Conservation (phyloP, 2,888 invertebrate species). For the Pocota personata region DNA sequence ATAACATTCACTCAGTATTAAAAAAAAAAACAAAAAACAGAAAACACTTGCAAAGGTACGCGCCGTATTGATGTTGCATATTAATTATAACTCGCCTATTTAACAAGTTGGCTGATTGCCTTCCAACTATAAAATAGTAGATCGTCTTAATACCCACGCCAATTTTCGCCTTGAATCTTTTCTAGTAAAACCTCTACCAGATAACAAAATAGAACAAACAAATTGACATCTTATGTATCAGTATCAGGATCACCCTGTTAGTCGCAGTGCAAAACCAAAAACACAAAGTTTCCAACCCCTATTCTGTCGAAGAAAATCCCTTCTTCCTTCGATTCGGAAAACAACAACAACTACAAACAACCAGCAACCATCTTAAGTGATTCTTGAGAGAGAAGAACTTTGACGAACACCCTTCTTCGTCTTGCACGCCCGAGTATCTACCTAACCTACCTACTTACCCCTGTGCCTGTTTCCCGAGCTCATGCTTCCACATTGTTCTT, state of each 20-base stretch:
- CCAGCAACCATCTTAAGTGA: constrained; percentile 55
- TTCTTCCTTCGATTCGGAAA: background rate
- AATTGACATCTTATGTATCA: background rate
- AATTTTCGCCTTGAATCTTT: too few species aligned
- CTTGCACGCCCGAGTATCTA: constrained; percentile 1
- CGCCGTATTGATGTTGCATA: too few species aligned
- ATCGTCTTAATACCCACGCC: too few species aligned
- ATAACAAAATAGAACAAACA: background rate
- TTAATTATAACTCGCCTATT: too few species aligned
- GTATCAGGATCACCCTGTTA: background rate
- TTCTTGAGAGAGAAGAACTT: constrained; percentile 36
- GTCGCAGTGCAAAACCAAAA: background rate
- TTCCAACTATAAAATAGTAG: too few species aligned
- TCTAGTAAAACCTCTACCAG: background rate
- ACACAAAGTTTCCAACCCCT: background rate
- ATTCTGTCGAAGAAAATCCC: background rate
- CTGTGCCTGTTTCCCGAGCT: background rate
- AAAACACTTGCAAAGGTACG: too few species aligned
- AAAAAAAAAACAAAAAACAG: too few species aligned
- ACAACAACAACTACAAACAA: constrained; percentile 1
- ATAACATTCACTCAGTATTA: too few species aligned
- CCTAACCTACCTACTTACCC: background rate
- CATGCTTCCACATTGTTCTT: constrained; percentile 15
- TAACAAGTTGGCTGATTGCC: too few species aligned
- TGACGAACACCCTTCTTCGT: constrained; percentile 38